A percentile compares a stretch with the other conserved stretches of the same genome.
Evolutionary conservation across 2,797 vertebrate genomes (phyloP).

Genomic region (Hydrocynus forskahlii): DNA sequence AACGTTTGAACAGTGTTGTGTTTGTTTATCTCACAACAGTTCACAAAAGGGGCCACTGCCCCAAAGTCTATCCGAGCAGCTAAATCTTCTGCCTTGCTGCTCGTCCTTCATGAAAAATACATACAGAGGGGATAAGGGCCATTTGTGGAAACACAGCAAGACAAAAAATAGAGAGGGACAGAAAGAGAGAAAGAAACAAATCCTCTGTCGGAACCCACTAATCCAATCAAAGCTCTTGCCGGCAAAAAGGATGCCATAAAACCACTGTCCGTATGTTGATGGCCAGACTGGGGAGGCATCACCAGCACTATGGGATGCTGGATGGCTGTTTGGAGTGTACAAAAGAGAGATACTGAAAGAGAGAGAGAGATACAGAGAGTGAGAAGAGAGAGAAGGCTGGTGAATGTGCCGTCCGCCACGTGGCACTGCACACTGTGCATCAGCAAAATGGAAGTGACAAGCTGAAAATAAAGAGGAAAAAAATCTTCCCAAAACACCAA

Average conservation of each 20-base stretch:
- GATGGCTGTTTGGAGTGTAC: neutral
- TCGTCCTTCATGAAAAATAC: constrained; percentile 46
- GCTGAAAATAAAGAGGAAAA: constrained; percentile 6
- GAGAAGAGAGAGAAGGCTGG: neutral
- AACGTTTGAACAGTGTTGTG: neutral
- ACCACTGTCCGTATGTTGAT: constrained; percentile 19
- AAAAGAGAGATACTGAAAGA: neutral
- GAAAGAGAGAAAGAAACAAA: constrained; percentile 19
- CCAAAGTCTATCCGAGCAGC: neutral
- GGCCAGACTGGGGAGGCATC: constrained; percentile 15
- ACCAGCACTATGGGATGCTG: neutral
- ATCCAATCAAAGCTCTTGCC: constrained; percentile 42
- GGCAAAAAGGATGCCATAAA: constrained; percentile 45
- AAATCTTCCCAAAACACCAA: neutral
- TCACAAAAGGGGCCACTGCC: neutral
- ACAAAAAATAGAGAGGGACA: constrained; percentile 3
- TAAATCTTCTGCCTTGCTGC: neutral
- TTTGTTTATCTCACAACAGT: neutral
- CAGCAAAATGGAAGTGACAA: neutral
- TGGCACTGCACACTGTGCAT: neutral
- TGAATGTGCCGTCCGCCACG: neutral
- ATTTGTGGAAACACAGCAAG: constrained; percentile 1
- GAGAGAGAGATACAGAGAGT: neutral
- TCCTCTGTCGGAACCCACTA: constrained; percentile 34
- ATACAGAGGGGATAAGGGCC: constrained; percentile 12